These are phyloP conservation scores for Rugalucina vietnamica DNA, from an alignment of 2,888 invertebrate species.

Conservation along the genomic window DNA sequence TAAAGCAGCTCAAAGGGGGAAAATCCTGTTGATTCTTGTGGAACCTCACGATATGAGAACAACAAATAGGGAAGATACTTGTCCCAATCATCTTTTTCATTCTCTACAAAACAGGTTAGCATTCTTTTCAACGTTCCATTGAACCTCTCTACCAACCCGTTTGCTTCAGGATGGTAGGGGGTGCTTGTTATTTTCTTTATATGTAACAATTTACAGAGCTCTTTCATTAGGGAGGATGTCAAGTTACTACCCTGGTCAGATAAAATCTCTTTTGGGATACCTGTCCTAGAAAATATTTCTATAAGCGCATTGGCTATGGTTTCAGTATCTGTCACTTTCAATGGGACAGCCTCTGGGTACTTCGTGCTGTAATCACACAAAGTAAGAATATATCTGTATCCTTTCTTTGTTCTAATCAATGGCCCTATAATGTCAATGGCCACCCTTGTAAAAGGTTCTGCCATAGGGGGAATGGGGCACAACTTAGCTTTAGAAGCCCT, in stretches of 20 bases:
- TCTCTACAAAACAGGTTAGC: background rate
- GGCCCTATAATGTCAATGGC: slow-evolving; percentile 11
- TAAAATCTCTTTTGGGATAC: background rate
- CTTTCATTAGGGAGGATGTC: slow-evolving; percentile 5
- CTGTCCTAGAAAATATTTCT: slow-evolving; percentile 16
- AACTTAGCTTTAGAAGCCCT: background rate
- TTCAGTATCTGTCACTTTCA: background rate
- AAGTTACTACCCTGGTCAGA: slow-evolving; percentile 20
- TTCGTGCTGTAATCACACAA: slow-evolving; percentile 17
- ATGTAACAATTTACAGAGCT: slow-evolving; percentile 6
- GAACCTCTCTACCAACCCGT: slow-evolving; percentile 11
- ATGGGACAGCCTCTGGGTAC: background rate
- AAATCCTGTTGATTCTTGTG: slow-evolving; percentile 37
- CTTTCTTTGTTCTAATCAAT: background rate
- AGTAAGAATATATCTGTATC: slow-evolving; percentile 15
- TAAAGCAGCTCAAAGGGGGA: slow-evolving; percentile 39
- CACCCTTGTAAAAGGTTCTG: slow-evolving; percentile 9
- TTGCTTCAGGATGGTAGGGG: slow-evolving; percentile 15
- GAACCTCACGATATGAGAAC: slow-evolving; percentile 41
- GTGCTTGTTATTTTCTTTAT: slow-evolving; percentile 1
- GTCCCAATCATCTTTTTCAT: slow-evolving; percentile 1
- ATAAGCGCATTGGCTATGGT: slow-evolving; percentile 3
- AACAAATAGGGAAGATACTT: background rate
- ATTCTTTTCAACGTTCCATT: slow-evolving; percentile 10
- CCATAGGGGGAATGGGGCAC: slow-evolving; percentile 5